Base-by-base conservation (phyloP, 2,113 vertebrate species). In the Periophthalmodon schlosseri region DNA sequence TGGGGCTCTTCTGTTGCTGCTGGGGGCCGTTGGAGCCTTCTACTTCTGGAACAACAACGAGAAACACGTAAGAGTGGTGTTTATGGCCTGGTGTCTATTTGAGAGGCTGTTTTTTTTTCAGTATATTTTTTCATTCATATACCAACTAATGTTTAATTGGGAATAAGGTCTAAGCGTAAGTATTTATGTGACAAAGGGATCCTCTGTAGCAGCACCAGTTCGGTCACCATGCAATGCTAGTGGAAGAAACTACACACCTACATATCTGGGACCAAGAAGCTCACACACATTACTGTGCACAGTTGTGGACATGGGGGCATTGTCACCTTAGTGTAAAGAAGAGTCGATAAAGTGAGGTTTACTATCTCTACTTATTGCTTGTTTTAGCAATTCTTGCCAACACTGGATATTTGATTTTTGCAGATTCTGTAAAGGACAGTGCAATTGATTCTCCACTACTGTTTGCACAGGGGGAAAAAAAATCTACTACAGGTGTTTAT, bases 21-120 rank as follows among this genome's bases (percentile, higher is more conserved):
- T 96, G 49, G 97, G 96, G 54, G 94, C 95, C 36, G 92, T 96
- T 8, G 96, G 95, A 13, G 96, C 96, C 46, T 96, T 97, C 84
- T 97, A 96, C 93, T 97, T 96, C 87, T 97, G 97, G 96, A 98
- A 97, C 88, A 94, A 91, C 86, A 95, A 91, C 5, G 95, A 96
- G 78, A 94, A 92, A 89, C 95, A 97, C 78, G 96, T 96, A 92
- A 95, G 90, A 39, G 63, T 65, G 58, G 50, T 54, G 50, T 56
- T 56, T 56, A 56, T 21, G 2, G 7, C 20, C 52, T 56, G 20
- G 20, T 54, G 50, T 54, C 20, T 7, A 34, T 64, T 20, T 36
- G 18, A 64, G 61, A 36, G 34, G 16, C 61, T 64, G 28, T 24
- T 60, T 24, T 5, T 24, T 23, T 57, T 23, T 57, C 12, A 28